Percentiles rank a stretch among this genome's conserved stretches.
These are phyloP conservation scores for Malthinus flaveolus DNA, from an alignment of 2,888 invertebrate species.

Conservation along the genomic window DNA sequence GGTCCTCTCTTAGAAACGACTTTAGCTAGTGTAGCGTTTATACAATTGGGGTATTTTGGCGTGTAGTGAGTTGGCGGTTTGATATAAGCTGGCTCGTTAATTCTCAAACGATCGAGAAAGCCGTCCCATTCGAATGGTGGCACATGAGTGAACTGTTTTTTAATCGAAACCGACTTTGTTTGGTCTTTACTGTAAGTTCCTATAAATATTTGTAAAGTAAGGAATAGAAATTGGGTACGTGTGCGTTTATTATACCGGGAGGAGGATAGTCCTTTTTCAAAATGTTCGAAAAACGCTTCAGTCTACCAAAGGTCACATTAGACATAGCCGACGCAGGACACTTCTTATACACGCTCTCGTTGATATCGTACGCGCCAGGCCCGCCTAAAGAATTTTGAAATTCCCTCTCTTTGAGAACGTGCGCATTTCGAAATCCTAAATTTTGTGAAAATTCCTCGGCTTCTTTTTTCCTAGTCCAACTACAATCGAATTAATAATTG, in stretches of 20 bases:
- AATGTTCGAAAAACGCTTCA: slow-evolving; percentile 32
- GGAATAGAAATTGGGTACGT: neutral
- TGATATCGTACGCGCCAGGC: slow-evolving; percentile 40
- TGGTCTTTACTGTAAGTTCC: slow-evolving; percentile 24
- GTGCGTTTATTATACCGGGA: slow-evolving; percentile 30
- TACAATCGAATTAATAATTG: slow-evolving; percentile 11
- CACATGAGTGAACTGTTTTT: slow-evolving; percentile 35
- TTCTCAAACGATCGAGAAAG: slow-evolving; percentile 43
- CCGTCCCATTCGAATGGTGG: slow-evolving; percentile 49
- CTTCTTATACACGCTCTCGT: slow-evolving; percentile 27
- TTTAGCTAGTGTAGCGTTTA: slow-evolving; percentile 31
- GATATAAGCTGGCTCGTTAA: slow-evolving; percentile 34
- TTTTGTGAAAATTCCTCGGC: slow-evolving; percentile 40
- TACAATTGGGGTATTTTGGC: slow-evolving; percentile 35
- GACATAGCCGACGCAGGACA: slow-evolving; percentile 25
- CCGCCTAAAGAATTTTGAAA: slow-evolving; percentile 33
- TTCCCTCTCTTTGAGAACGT: slow-evolving; percentile 32
- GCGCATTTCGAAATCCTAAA: slow-evolving; percentile 38
- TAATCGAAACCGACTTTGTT: neutral
- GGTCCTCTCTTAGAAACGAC: slow-evolving; percentile 48
- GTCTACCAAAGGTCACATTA: slow-evolving; percentile 37
- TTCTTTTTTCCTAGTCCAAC: slow-evolving; percentile 39
- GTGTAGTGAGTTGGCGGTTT: slow-evolving; percentile 46
- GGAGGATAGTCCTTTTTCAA: slow-evolving; percentile 31
- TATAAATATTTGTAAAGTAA: neutral